Conservation (phyloP, 2,888 invertebrate genomes). For the Pachydiplax longipennis region DNA sequence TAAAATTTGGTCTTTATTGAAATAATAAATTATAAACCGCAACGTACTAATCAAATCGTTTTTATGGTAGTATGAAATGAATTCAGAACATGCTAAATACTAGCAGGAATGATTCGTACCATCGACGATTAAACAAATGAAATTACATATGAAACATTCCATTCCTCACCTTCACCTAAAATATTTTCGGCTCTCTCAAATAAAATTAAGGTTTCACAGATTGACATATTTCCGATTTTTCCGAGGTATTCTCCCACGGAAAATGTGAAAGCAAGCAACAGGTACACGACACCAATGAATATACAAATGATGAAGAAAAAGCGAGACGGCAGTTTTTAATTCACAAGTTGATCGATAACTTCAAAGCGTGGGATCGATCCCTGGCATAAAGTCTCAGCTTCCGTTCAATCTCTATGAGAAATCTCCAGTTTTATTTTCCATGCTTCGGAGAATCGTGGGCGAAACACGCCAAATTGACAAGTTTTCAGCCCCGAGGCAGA, state of each 20-base stretch:
- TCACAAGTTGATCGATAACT: background rate
- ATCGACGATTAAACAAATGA: too few relatives aligned
- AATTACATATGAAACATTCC: too few relatives aligned
- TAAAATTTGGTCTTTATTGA: too few relatives aligned
- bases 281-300: background rate
- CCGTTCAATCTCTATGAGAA: background rate
- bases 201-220: too few relatives aligned
- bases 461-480: slow-evolving; percentile 41
- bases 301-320: background rate
- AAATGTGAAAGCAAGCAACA: background rate
- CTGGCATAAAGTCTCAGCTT: background rate
- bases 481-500: background rate
- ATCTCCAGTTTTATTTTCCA: background rate
- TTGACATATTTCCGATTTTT: background rate
- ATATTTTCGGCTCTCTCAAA: too few relatives aligned
- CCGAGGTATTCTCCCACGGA: background rate
- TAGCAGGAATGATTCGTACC: too few relatives aligned
- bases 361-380: background rate
- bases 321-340: background rate
- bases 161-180: too few relatives aligned
- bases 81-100: too few relatives aligned
- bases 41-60: too few relatives aligned
- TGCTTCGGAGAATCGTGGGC: background rate
- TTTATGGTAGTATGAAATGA: too few relatives aligned
- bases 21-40: too few relatives aligned